phyloP scores from a whole-genome alignment of 2,113 vertebrate species.

The Chloropsis hardwickii region DNA sequence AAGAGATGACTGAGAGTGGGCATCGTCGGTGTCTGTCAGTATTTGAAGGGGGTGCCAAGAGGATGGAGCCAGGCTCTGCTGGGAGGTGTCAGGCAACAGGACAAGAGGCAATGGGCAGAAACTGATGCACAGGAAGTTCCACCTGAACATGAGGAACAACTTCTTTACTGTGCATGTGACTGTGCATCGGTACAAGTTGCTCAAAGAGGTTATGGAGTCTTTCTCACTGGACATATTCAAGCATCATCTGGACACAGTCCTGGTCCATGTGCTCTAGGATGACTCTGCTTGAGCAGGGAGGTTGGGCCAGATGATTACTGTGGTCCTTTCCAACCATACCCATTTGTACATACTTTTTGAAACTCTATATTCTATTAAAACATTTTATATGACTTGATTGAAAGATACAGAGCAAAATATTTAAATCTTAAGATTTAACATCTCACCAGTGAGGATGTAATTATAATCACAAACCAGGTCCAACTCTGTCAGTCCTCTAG shows the following conservation, averaged over 20 bases:
- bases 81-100: too few relatives aligned
- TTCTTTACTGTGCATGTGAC: too few relatives aligned
- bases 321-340: background rate
- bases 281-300: background rate
- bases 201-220: too few relatives aligned
- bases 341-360: background rate
- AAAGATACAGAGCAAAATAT: background rate
- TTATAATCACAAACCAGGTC: background rate
- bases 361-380: background rate
- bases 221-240: too few relatives aligned
- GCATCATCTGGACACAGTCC: background rate
- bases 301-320: background rate
- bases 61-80: too few relatives aligned
- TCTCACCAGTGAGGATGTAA: background rate
- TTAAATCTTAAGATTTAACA: background rate
- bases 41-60: too few relatives aligned
- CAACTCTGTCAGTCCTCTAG: background rate
- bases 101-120: too few relatives aligned
- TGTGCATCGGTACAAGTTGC: too few relatives aligned
- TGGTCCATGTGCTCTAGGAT: background rate
- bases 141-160: too few relatives aligned
- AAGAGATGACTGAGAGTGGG: too few relatives aligned
- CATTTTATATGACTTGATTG: background rate
- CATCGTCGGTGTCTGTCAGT: too few relatives aligned
- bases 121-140: too few relatives aligned